These are phyloP conservation scores for Salticus scenicus DNA, from an alignment of 2,888 invertebrate genomes.

Conservation along the genomic window DNA sequence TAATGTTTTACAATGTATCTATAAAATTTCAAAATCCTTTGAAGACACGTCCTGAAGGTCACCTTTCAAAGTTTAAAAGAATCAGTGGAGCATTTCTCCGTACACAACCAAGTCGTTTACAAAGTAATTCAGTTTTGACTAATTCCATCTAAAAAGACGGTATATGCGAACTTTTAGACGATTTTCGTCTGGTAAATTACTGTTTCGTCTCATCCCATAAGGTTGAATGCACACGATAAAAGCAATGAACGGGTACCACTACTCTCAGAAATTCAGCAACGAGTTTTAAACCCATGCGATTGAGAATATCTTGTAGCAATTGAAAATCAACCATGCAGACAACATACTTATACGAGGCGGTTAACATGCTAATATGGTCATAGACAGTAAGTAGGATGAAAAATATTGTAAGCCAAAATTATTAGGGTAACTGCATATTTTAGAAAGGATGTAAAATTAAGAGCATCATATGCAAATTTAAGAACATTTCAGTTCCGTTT, in stretches of 20 bases:
- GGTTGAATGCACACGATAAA: constrained; percentile 8
- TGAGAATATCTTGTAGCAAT: background rate
- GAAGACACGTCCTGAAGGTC: too few relatives aligned
- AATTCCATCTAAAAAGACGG: background rate
- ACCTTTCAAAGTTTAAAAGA: background rate
- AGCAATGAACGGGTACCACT: background rate
- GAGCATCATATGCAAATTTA: too few relatives aligned
- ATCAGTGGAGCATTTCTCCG: background rate
- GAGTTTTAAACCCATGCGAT: too few relatives aligned
- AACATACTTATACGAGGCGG: too few relatives aligned
- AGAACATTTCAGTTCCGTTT: too few relatives aligned
- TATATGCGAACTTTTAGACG: background rate
- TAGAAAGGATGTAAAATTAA: too few relatives aligned
- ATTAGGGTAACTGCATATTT: too few relatives aligned
- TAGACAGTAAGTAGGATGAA: too few relatives aligned
- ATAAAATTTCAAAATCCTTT: too few relatives aligned
- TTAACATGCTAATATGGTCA: too few relatives aligned
- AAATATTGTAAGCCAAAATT: too few relatives aligned
- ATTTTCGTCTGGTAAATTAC: background rate
- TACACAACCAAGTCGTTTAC: background rate
- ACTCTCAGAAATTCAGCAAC: background rate
- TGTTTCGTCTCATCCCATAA: background rate
- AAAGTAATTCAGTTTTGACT: background rate
- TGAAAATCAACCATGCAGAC: background rate
- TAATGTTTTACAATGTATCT: too few relatives aligned